These are phyloP conservation scores for Caranx melampygus DNA, from an alignment of 2,113 vertebrate species.

Conservation along the genomic window DNA sequence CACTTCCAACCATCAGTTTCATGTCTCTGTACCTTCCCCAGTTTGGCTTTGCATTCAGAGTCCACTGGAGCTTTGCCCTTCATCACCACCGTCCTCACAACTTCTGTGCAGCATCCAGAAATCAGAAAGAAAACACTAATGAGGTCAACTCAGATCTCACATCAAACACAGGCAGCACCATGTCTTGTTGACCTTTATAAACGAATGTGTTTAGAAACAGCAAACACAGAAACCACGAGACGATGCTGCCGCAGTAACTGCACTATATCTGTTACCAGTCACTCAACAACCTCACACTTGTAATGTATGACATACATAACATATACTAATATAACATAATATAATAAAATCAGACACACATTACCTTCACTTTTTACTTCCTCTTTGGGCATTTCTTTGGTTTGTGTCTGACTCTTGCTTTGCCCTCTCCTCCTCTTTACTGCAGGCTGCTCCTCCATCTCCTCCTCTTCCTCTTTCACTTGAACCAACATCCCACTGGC, in stretches of 20 bases:
- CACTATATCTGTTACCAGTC: background rate
- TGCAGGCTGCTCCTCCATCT: slow-evolving; percentile 62
- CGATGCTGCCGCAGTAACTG: background rate
- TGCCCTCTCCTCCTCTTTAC: slow-evolving; percentile 73
- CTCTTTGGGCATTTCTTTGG: slow-evolving; percentile 45
- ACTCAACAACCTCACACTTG: too few relatives aligned
- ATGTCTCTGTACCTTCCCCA: slow-evolving; percentile 85
- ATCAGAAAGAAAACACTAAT: slow-evolving; percentile 12
- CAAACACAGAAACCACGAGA: background rate
- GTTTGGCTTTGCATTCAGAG: slow-evolving; percentile 86
- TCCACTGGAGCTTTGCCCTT: slow-evolving; percentile 93
- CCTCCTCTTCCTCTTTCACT: slow-evolving; percentile 78
- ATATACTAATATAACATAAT: background rate
- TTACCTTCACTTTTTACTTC: slow-evolving; percentile 74
- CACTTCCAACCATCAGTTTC: background rate
- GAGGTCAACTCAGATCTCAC: background rate
- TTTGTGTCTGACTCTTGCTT: slow-evolving; percentile 62
- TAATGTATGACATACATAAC: background rate
- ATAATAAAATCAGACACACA: background rate
- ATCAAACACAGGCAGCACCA: background rate
- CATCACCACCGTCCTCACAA: slow-evolving; percentile 87
- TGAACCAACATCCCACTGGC: background rate
- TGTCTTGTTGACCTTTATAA: background rate
- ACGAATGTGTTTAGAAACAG: background rate
- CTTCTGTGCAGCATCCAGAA: slow-evolving; percentile 72